A percentile compares a stretch with the other conserved stretches of the same genome.
These are phyloP conservation scores for Rousettus madagascariensis DNA, from an alignment of 2,797 vertebrate species.

Conservation along the genomic window DNA sequence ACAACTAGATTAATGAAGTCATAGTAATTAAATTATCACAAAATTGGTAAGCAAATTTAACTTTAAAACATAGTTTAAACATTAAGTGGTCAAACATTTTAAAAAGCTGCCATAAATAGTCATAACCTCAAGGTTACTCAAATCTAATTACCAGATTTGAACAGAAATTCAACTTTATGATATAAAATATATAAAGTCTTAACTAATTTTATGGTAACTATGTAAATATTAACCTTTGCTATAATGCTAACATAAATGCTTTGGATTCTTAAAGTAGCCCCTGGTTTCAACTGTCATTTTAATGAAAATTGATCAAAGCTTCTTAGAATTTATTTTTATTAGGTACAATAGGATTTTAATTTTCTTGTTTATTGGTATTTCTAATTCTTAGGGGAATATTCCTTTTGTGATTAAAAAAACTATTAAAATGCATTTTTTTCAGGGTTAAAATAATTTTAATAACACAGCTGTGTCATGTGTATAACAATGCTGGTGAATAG, in stretches of 20 bases:
- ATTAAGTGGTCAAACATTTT: not conserved
- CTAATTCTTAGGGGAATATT: not conserved
- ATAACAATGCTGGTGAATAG: not conserved
- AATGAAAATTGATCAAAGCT: not conserved
- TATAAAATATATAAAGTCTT: not conserved
- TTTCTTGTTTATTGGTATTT: not conserved
- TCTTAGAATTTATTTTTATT: not conserved
- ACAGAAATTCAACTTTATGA: not conserved
- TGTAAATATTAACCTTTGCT: not conserved
- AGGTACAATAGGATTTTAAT: not conserved
- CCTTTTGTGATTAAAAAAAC: not conserved
- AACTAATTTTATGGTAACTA: conserved; percentile 23
- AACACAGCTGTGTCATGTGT: not conserved
- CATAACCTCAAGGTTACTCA: not conserved
- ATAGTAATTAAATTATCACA: not conserved
- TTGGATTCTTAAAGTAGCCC: conserved; percentile 12
- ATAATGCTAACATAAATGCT: not conserved
- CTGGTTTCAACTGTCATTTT: conserved; percentile 12
- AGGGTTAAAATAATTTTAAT: not conserved
- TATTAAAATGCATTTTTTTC: not conserved
- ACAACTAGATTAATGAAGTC: not conserved
- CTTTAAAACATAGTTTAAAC: not conserved
- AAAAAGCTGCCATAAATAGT: not conserved
- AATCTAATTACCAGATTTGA: not conserved
- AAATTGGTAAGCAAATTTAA: conserved; percentile 24